Base-by-base conservation (phyloP, 1,140 invertebrate genomes). In the Drosophila saltans region DNA sequence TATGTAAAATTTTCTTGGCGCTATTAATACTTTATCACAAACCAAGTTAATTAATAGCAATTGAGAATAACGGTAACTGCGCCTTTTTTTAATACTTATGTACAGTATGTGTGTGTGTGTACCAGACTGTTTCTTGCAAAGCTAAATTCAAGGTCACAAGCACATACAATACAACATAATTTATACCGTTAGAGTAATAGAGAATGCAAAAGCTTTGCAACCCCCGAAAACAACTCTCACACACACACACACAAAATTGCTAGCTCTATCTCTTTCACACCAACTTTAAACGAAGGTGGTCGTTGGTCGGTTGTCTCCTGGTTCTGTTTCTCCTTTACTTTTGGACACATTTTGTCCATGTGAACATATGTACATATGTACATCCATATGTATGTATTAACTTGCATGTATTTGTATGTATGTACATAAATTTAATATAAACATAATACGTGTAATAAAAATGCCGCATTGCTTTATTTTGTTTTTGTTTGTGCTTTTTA, bases 61-160 rank as follows among this genome's bases (percentile, higher is more conserved):
- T 40, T 2, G 10, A 11, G 10, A 40, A 40, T 40, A 57, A 30
- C 28, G 56, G 30, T 60, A 62, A 1, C 33, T 8, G 21, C 45
- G 33, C 33, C 33, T 36, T 36, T 36, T 6, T 36, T 7, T 36
- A 36, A 36, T 7, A 36, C 33, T 36, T 36, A 10, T 52, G 2
- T 26, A 7, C 4, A 26, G 61, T 55, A 45, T 1, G 33, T 61
- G 73, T 16, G 52, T 52, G 58, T n/a, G 52, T 45, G 55, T 40
- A 39, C 40, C 26, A 62, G 65, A 66, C 74, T 71, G 74, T 69
- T 66, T 45, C 59, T 61, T 41, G 10, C 33, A 61, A 48, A 52
- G 24, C 21, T 24, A 76, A 74, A 77, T 78, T 78, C 74, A 78
- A 78, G 75, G 75, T 78, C 75, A 78, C 45, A 43, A 76, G 64